Evolutionary conservation across 2,888 invertebrate genomes (phyloP), one percentile per base, ranked within the genome.

Genomic region (Dicranocentrus wangi): DNA sequence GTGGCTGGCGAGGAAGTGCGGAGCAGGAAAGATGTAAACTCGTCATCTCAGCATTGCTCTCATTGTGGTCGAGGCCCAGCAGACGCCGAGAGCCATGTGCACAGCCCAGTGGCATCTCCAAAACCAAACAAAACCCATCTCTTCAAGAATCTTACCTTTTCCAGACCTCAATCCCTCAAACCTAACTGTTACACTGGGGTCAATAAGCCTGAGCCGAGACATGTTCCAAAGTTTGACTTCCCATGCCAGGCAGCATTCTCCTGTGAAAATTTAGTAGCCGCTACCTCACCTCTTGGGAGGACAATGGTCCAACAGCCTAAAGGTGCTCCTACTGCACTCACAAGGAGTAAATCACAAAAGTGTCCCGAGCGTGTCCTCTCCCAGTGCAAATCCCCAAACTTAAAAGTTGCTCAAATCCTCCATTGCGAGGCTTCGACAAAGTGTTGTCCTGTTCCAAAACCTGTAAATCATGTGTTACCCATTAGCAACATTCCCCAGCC

Each of bases 1-100:
- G 39, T 7, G 10, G 32, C 10, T 7, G 47, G n/a, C 2, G 47
- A n/a, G 47, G 15, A 47, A 10, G 47, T n/a, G 2, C 47, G 15
- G 3, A n/a, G 47, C 7, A 72, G 71, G 17, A 58, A 71, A 51
- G 58, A 79, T 42, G 47, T 2, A 25, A 21, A 71, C 17, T 70
- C 71, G n/a, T n/a, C n/a, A n/a, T n/a, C n/a, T n/a, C n/a, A n/a
- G n/a, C n/a, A n/a, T 66, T 79, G 79, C 42, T 66, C 65, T 21
- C 79, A 79, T n/a, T 79, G 79, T 71, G 79, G 79, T 32, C 71
- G 65, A 23, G 69, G 78, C 42, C 78, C 78, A 70, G n/a, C n/a
- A n/a, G 70, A 78, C 15, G 19, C n/a, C 7, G 27, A 25, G 21
- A 19, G 55, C 27, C 25, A 17, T 3, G 17, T 19, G 5, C 71